Evolutionary conservation across 1,140 invertebrate species (phyloP).

Genomic region (Gryllus bimaculatus): DNA sequence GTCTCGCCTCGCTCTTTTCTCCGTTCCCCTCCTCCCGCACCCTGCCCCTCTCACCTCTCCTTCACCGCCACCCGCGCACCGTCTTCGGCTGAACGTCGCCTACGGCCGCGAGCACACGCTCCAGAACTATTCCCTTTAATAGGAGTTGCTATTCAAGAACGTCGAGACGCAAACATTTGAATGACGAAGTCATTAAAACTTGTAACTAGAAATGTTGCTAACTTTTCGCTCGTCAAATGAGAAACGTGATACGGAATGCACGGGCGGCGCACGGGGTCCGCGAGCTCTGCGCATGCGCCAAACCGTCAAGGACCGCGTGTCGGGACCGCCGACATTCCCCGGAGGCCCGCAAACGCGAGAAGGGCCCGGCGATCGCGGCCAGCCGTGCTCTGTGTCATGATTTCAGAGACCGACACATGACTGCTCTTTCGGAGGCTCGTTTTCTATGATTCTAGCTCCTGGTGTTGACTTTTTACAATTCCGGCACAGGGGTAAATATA

Average conservation of each 20-base stretch:
- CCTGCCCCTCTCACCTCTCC: neutral
- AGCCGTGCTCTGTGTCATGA: too few species aligned
- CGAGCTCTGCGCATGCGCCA: neutral
- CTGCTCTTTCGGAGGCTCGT: too few species aligned
- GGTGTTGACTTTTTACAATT: too few species aligned
- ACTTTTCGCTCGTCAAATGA: conserved; percentile 4
- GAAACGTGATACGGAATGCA: neutral
- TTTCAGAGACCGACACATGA: too few species aligned
- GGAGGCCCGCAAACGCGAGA: neutral
- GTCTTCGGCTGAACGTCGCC: too few species aligned
- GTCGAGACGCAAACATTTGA: neutral
- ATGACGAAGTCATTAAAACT: conserved; percentile 5
- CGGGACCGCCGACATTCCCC: neutral
- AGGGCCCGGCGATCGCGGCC: neutral
- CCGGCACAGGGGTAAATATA: too few species aligned
- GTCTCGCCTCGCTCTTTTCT: too few species aligned
- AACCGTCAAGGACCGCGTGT: neutral
- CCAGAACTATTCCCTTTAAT: conserved; percentile 4
- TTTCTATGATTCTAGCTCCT: too few species aligned
- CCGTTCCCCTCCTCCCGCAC: too few species aligned
- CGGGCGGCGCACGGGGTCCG: neutral
- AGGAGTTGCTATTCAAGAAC: neutral
- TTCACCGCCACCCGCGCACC: neutral
- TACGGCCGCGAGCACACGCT: neutral
- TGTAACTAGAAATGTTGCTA: conserved; percentile 5